Evolutionary conservation across 2,888 invertebrate species (phyloP).

Genomic region (Drosophila lutescens): DNA sequence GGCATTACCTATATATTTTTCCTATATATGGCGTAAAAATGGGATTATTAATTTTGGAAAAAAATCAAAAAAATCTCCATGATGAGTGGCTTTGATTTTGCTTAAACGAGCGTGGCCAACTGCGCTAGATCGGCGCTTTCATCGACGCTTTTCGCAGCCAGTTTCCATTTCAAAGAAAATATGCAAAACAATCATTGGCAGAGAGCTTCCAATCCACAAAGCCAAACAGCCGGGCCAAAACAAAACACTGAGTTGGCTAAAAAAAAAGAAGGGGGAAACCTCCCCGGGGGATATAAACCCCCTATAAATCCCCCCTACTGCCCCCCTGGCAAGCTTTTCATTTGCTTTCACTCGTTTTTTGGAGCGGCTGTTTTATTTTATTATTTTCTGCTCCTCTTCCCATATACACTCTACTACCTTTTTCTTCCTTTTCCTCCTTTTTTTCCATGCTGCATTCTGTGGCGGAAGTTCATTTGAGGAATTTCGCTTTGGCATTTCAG

Average conservation of each 20-base stretch:
- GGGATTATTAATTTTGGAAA: too few species aligned
- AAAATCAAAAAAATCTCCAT: background rate
- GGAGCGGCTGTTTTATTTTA: conserved; percentile 39
- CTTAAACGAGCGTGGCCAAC: background rate
- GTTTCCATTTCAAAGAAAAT: conserved; percentile 16
- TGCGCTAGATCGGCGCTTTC: background rate
- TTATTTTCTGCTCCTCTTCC: conserved; percentile 43
- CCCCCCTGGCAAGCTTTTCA: conserved; percentile 14
- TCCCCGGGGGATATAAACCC: background rate
- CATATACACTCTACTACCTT: conserved; percentile 1
- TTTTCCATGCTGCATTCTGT: conserved; percentile 51
- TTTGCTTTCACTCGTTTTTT: conserved; percentile 28
- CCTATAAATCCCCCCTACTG: conserved; percentile 6
- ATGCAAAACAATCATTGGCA: conserved; percentile 37
- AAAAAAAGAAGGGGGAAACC: background rate
- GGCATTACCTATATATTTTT: too few species aligned
- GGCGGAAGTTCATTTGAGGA: conserved; percentile 63
- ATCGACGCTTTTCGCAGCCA: background rate
- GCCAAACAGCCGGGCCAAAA: conserved; percentile 17
- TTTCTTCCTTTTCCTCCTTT: conserved; percentile 16
- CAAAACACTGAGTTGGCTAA: too few species aligned
- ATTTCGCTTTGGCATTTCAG: conserved; percentile 68
- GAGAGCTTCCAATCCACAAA: conserved; percentile 28
- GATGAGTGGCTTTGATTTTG: background rate
- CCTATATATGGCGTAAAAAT: too few species aligned